Evolutionary conservation across 2,888 invertebrate species (phyloP).

Genomic region (Perithous albicinctus): DNA sequence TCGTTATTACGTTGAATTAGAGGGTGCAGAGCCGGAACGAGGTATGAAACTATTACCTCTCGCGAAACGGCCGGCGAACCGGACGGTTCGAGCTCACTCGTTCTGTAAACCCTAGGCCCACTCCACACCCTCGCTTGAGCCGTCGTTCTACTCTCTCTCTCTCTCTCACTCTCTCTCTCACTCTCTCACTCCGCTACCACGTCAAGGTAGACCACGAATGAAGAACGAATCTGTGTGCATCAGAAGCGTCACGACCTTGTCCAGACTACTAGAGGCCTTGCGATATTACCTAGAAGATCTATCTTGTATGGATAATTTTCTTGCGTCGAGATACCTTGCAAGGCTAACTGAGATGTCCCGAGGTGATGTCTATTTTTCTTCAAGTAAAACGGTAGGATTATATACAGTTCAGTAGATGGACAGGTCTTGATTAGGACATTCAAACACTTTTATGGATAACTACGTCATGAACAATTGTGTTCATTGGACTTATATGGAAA

Average conservation of each 20-base stretch:
- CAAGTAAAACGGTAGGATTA: neutral
- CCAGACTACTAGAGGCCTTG: constrained; percentile 18
- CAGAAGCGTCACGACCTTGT: constrained; percentile 47
- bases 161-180: constrained; percentile 13
- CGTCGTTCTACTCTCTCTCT: constrained; percentile 27
- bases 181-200: too few relatives aligned
- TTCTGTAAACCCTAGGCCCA: constrained; percentile 54
- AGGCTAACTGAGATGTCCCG: neutral
- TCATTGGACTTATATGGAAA: too few relatives aligned
- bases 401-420: neutral
- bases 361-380: neutral
- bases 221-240: constrained; percentile 33
- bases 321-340: constrained; percentile 3
- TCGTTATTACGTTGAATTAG: constrained; percentile 85
- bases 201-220: constrained; percentile 24
- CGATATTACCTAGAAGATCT: constrained; percentile 7
- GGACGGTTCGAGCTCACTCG: constrained; percentile 58
- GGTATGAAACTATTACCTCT: constrained; percentile 85
- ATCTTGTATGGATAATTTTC: constrained; percentile 21
- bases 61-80: constrained; percentile 79
- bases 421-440: neutral
- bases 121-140: constrained; percentile 58
- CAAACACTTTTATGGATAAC: neutral
- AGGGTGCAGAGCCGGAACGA: constrained; percentile 84
- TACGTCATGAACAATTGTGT: neutral